Evolutionary conservation across 2,113 vertebrate genomes (phyloP), one percentile per base, ranked within the genome.

Genomic region (Cynoglossus semilaevis): DNA sequence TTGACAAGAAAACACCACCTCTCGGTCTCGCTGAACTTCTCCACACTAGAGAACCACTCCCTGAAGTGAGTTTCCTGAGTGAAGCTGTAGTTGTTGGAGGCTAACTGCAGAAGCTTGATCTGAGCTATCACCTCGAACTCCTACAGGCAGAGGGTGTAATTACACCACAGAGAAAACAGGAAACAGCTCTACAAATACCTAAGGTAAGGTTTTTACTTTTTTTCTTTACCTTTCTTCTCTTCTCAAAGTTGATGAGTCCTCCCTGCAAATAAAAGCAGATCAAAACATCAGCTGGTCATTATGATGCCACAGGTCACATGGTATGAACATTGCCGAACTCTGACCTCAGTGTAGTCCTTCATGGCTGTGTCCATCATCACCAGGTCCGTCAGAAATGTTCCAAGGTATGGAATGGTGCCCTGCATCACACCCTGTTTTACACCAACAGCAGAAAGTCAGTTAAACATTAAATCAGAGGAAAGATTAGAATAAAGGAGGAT

Each of bases 361-460:
- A 99, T 96, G 50, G 96, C 96, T 0, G 96, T 99, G 87, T 99
- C 96, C 85, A 99, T 94, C 96, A 99, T 99, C 76, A 98, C 96
- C 76, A 99, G 88, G 90, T 99, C 96, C 0, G 96, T 99, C 55
- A 99, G 92, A 77, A 99, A 99, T 0, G 95, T 99, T 50, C 96
- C 96, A 80, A 99, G 90, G 80, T 99, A 99, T 1, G 96, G 96
- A 40, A 99, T 94, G 0, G 96, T 99, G 43, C 96, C 96, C 84
- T 99, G 96, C 94, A 98, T 99, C 65, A 96, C 93, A 0, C 94
- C 95, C 96, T 99, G 81, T 19, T 70, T 29, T 29, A 29, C 34
- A 64, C 57, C 5, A 55, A 5, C 3, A 8, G 36, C 4, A 41
- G 12, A 16, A 57, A 36, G 38, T 36, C 0, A 60, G 47, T 11